These are phyloP conservation scores for Metacarcinus magister DNA, from an alignment of 2,888 invertebrate species.

Conservation along the genomic window DNA sequence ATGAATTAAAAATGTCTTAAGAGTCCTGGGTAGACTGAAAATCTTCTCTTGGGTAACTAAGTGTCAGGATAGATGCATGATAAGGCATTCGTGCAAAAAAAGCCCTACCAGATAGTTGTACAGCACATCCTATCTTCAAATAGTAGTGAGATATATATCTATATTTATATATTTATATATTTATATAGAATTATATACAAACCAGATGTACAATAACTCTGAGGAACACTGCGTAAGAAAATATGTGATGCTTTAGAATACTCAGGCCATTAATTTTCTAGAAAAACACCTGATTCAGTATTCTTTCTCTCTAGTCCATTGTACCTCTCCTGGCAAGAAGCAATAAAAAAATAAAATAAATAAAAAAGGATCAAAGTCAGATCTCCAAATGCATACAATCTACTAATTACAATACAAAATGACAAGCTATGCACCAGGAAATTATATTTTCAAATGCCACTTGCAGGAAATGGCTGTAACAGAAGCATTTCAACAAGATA, in stretches of 20 bases:
- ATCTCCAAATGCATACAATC: constrained; percentile 19
- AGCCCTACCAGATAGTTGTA: constrained; percentile 69
- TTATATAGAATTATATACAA: constrained; percentile 70
- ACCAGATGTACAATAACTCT: constrained; percentile 73
- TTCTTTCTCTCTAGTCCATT: constrained; percentile 40
- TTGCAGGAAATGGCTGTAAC: not conserved
- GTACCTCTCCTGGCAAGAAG: constrained; percentile 8
- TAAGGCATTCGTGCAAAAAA: constrained; percentile 67
- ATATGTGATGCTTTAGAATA: constrained; percentile 71
- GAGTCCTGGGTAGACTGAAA: not conserved
- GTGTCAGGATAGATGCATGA: constrained; percentile 53
- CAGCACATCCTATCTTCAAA: constrained; percentile 64
- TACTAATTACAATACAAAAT: constrained; percentile 36
- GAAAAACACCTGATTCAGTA: constrained; percentile 20
- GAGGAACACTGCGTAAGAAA: constrained; percentile 73
- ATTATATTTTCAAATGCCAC: not conserved
- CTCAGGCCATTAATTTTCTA: constrained; percentile 44
- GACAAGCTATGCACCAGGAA: constrained; percentile 53
- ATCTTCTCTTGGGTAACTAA: constrained; percentile 32
- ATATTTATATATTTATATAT: constrained; percentile 58
- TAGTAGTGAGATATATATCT: constrained; percentile 34
- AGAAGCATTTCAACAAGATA: not conserved
- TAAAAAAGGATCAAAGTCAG: not conserved
- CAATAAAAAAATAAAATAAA: not conserved
- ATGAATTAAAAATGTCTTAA: not conserved